A percentile compares a stretch with the other conserved stretches of the same genome.
phyloP scores from a whole-genome alignment of 2,113 vertebrate species.

The Rhinopomastus cyanomelas region DNA sequence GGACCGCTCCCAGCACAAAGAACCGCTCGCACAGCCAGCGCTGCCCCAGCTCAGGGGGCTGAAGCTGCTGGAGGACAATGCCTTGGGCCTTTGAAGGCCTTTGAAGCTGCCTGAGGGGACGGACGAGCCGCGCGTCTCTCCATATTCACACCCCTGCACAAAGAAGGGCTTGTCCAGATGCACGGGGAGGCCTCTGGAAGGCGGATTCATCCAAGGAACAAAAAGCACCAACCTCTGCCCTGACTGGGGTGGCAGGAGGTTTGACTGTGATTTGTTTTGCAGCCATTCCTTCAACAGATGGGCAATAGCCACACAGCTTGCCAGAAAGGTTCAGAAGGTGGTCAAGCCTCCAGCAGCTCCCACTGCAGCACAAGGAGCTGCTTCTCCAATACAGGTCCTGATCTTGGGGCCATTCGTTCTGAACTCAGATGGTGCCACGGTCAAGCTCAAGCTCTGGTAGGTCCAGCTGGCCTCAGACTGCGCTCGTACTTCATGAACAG shows the following conservation, averaged over 20 bases:
- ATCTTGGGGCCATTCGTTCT: neutral
- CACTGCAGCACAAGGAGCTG: neutral
- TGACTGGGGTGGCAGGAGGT: neutral
- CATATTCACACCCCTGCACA: conserved; percentile 55
- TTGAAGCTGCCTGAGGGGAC: conserved; percentile 14
- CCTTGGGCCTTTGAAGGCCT: conserved; percentile 29
- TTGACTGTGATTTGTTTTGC: neutral
- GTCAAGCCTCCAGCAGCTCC: neutral
- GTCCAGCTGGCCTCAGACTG: neutral
- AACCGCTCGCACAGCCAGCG: conserved; percentile 11
- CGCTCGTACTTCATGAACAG: neutral
- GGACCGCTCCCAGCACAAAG: conserved; percentile 38
- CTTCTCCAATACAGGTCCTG: neutral
- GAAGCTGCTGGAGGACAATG: neutral
- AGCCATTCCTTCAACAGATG: conserved; percentile 16
- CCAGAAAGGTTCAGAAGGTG: neutral
- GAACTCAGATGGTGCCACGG: conserved; percentile 1
- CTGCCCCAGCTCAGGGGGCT: neutral
- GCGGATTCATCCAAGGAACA: conserved; percentile 45
- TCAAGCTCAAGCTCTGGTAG: neutral
- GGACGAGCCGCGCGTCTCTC: neutral
- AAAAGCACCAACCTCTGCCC: conserved; percentile 46
- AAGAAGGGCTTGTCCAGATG: conserved; percentile 25
- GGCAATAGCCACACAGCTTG: neutral
- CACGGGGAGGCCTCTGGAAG: neutral